Evolutionary conservation across 2,888 invertebrate species (phyloP).

Genomic region (Dugesia japonica): DNA sequence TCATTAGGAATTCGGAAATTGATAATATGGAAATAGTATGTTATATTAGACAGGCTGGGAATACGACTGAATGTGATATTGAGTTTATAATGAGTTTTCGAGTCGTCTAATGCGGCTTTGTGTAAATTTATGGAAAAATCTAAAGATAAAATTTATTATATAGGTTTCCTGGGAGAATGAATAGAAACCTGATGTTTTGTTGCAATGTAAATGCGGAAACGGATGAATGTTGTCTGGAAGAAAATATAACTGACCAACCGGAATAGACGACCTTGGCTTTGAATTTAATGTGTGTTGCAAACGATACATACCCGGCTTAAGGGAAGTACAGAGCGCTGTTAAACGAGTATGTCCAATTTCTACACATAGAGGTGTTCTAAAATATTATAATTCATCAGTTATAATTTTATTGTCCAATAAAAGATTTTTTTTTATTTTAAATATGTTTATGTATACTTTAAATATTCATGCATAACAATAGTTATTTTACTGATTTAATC

Average conservation of each 20-base stretch:
- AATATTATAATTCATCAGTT: background rate
- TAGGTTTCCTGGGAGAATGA: background rate
- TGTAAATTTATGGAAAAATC: background rate
- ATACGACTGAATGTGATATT: background rate
- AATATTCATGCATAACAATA: too few species aligned
- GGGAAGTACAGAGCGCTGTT: background rate
- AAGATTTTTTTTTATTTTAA: background rate
- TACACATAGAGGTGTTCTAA: background rate
- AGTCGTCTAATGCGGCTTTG: background rate
- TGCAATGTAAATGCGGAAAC: background rate
- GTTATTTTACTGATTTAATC: too few species aligned
- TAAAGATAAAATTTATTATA: background rate
- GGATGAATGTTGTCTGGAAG: background rate
- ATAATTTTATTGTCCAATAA: background rate
- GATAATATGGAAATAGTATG: background rate
- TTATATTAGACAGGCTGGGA: background rate
- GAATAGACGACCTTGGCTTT: background rate
- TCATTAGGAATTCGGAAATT: background rate
- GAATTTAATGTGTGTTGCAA: background rate
- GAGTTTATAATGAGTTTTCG: background rate
- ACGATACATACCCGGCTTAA: background rate
- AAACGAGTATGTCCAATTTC: background rate
- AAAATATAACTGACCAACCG: background rate
- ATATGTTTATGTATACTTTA: too few species aligned
- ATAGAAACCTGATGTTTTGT: background rate